Evolutionary conservation across 2,888 invertebrate species (phyloP).

Genomic region (Mythimna albipuncta): DNA sequence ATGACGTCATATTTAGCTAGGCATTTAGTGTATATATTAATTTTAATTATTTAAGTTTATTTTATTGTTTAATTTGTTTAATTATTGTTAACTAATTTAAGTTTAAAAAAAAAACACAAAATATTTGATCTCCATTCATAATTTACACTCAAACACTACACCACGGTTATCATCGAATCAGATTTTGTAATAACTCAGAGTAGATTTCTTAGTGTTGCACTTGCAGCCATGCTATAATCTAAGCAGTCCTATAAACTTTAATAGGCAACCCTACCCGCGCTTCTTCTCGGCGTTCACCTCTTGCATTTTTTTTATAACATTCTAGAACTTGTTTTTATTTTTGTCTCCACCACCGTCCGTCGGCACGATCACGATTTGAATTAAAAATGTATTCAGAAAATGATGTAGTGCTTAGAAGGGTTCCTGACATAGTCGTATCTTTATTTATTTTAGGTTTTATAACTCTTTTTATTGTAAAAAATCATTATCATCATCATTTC

Average conservation of each 20-base stretch:
- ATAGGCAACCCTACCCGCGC: slow-evolving; percentile 27
- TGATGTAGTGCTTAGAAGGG: slow-evolving; percentile 27
- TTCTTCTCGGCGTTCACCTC: slow-evolving; percentile 44
- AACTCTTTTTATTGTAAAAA: no score
- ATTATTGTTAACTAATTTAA: no score
- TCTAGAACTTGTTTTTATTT: slow-evolving; percentile 58
- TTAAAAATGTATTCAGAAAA: slow-evolving; percentile 61
- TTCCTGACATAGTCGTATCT: slow-evolving; percentile 32
- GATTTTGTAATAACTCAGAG: background rate
- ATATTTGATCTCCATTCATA: no score
- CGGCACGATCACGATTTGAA: slow-evolving; percentile 61
- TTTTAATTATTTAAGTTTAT: no score
- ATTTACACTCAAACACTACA: background rate
- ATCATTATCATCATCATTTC: no score
- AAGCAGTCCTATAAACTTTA: slow-evolving; percentile 24
- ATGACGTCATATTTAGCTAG: no score
- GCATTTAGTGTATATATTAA: no score
- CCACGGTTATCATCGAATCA: background rate
- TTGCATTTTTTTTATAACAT: slow-evolving; percentile 45
- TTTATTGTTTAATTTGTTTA: no score
- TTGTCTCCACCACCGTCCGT: slow-evolving; percentile 32
- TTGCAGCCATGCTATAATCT: slow-evolving; percentile 2
- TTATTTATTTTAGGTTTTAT: no score
- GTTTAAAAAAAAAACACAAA: no score
- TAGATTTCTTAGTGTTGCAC: slow-evolving; percentile 1